Evolutionary conservation across 2,113 vertebrate genomes (phyloP).

Genomic region (Psilopsiagon aymara): DNA sequence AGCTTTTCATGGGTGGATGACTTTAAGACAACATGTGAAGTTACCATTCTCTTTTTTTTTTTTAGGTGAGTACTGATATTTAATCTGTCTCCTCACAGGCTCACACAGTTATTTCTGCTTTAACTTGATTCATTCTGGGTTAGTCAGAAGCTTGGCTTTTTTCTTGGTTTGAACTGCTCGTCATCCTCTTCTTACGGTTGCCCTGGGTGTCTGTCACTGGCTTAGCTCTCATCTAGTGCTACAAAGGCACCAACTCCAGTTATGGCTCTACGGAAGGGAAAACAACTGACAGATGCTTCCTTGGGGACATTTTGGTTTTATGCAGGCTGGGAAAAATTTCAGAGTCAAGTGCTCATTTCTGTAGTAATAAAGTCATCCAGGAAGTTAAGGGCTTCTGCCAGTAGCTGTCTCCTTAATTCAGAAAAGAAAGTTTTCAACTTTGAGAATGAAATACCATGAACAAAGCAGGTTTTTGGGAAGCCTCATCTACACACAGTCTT

Average conservation of each 20-base stretch:
- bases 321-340: slow-evolving; percentile 5
- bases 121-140: background rate
- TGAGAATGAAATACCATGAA: background rate
- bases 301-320: background rate
- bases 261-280: background rate
- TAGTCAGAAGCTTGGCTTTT: background rate
- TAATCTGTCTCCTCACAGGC: background rate
- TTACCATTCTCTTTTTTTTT: background rate
- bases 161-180: background rate
- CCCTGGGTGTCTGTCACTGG: background rate
- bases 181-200: background rate
- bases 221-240: background rate
- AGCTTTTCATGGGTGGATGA: background rate
- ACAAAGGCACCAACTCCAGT: background rate
- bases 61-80: background rate
- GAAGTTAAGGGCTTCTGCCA: background rate
- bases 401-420: background rate
- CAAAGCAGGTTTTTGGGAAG: background rate
- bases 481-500: background rate
- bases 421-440: background rate
- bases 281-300: slow-evolving; percentile 1
- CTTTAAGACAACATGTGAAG: background rate
- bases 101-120: background rate
- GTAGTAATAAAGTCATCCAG: background rate
- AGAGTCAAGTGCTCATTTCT: background rate